Evolutionary conservation across 2,113 vertebrate genomes (phyloP).

Genomic region (Eulemur rufifrons): DNA sequence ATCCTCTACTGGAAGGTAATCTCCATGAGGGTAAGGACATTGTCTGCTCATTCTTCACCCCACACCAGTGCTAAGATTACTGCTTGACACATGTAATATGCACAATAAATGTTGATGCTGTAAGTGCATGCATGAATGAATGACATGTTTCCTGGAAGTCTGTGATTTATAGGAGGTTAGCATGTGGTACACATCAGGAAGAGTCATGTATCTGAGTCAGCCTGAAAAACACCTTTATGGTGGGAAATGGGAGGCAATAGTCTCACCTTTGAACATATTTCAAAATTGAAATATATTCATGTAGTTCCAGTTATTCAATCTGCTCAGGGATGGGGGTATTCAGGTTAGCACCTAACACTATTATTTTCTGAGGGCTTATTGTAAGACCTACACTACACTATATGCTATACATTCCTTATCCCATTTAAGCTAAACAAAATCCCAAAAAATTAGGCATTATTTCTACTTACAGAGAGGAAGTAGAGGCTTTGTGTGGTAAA

Average conservation of each 20-base stretch:
- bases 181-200: neutral
- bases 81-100: neutral
- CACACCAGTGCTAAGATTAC: neutral
- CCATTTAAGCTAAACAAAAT: neutral
- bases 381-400: neutral
- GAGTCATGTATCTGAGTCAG: neutral
- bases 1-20: neutral
- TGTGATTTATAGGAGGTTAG: neutral
- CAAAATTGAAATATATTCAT: neutral
- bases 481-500: neutral
- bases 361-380: neutral
- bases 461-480: neutral
- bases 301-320: neutral
- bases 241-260: neutral
- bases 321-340: neutral
- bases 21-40: neutral
- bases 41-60: neutral
- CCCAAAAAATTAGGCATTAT: neutral
- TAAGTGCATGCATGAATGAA: neutral
- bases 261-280: conserved; percentile 25
- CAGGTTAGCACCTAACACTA: neutral
- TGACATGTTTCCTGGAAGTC: neutral
- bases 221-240: neutral
- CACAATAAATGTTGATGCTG: neutral
- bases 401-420: neutral